Conservation (phyloP, 2,888 invertebrate species). For the Globia sparganii region DNA sequence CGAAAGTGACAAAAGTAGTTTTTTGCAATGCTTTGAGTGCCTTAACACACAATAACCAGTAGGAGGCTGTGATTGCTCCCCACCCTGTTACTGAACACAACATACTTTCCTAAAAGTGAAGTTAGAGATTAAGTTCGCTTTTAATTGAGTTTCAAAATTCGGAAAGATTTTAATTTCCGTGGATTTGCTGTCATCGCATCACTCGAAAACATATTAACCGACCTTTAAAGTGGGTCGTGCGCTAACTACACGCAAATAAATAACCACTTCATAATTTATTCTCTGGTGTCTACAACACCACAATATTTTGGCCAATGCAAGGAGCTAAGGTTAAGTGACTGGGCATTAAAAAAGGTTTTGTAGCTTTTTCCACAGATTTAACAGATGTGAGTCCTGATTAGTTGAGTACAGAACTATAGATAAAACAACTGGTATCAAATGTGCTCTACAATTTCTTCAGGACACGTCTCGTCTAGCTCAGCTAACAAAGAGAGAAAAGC, state of each 20-base stretch:
- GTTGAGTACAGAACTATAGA: background rate
- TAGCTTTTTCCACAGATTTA: background rate
- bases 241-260: background rate
- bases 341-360: background rate
- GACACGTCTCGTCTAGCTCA: background rate
- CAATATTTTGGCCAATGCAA: background rate
- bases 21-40: background rate
- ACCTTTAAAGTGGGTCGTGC: background rate
- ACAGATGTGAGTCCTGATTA: background rate
- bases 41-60: background rate
- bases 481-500: background rate
- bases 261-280: background rate
- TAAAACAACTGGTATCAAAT: background rate
- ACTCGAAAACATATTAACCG: background rate
- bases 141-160: too few species aligned
- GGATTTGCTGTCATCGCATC: background rate
- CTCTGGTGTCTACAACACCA: background rate
- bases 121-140: too few species aligned
- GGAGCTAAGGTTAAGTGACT: background rate
- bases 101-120: background rate
- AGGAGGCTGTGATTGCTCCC: too few species aligned
- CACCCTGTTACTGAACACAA: background rate
- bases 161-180: background rate
- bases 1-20: background rate
- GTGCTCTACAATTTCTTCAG: background rate